Base-by-base conservation (phyloP, 92 coral and sea anemone species). In the Bergia puertoricense region DNA sequence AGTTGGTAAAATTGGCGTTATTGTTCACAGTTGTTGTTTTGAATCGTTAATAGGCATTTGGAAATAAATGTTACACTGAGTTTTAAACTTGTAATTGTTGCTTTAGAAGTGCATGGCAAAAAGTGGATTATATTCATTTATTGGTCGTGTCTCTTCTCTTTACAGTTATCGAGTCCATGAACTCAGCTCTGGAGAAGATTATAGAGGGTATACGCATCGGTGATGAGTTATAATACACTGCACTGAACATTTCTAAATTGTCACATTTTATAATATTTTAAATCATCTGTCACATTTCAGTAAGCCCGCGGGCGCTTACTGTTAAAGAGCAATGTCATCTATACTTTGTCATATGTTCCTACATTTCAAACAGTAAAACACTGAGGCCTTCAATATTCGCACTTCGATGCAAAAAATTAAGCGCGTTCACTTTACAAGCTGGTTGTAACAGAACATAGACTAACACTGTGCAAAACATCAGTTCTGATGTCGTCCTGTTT, bases 121-220 rank as follows among this genome's bases (percentile, higher is more conserved):
- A 20, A 23, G 37, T 40, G 16, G 46, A 42, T 11, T 18, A 37
- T 2, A 39, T 18, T 42, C 7, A 45, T 38, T 39, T 74, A 20
- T 39, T 36, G 16, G 43, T 44, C 56, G 51, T 46, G 43, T 54
- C 38, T 40, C 36, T 78, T 54, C n/a, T 57, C 77, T 68, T 89
- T 7, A 10, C 85, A 94, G 97, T 94, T 92, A 88, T 92, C 8
- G 76, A 77, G 6, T 88, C 95, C 38, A 94, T 94, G 97, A 92
- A 89, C 68, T 82, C 88, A 36, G 89, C 97, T 37, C 85, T 94
- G 51, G 94, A 92, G 59, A 84, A 89, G 81, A 91, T 91, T 91
- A 78, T 86, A 8, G 93, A 94, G 79, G 95, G 93, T 4, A 88
- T 89, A 30, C 95, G 92, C 79, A 82, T 86, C 46, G 97, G 91